These are phyloP conservation scores for Notodonta ziczac DNA, from an alignment of 2,888 invertebrate species.

Conservation along the genomic window DNA sequence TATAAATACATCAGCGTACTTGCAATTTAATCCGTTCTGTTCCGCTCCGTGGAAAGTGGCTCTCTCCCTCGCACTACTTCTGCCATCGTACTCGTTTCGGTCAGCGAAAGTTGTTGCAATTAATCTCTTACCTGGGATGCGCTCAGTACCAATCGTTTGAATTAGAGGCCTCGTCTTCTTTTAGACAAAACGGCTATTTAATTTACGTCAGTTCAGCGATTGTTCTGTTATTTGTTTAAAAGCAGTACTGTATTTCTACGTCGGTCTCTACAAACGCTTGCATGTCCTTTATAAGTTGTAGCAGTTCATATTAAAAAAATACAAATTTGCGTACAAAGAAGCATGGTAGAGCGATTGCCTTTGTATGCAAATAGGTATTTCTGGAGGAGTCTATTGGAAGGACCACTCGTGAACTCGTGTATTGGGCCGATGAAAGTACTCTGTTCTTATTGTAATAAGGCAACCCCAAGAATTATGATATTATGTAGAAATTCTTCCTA, in stretches of 20 bases:
- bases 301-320: constrained; percentile 63
- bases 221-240: constrained; percentile 25
- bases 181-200: constrained; percentile 37
- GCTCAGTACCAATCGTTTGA: constrained; percentile 57
- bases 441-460: constrained; percentile 55
- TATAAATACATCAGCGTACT: constrained; percentile 84
- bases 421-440: constrained; percentile 53
- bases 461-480: constrained; percentile 51
- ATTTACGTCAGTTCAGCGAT: constrained; percentile 16
- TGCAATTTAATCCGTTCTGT: constrained; percentile 82
- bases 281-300: constrained; percentile 38
- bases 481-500: constrained; percentile 42
- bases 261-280: constrained; percentile 14
- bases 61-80: constrained; percentile 55
- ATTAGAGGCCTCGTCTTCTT: constrained; percentile 53
- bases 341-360: constrained; percentile 61
- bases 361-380: constrained; percentile 74
- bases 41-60: constrained; percentile 65
- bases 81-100: constrained; percentile 53
- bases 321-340: constrained; percentile 71
- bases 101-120: constrained; percentile 71
- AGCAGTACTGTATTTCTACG: constrained; percentile 17
- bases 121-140: constrained; percentile 62
- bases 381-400: constrained; percentile 69
- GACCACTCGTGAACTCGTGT: constrained; percentile 61